Evolutionary conservation across 2,888 invertebrate genomes (phyloP), one percentile per base, ranked within the genome.

Genomic region (Sacculina carcini): DNA sequence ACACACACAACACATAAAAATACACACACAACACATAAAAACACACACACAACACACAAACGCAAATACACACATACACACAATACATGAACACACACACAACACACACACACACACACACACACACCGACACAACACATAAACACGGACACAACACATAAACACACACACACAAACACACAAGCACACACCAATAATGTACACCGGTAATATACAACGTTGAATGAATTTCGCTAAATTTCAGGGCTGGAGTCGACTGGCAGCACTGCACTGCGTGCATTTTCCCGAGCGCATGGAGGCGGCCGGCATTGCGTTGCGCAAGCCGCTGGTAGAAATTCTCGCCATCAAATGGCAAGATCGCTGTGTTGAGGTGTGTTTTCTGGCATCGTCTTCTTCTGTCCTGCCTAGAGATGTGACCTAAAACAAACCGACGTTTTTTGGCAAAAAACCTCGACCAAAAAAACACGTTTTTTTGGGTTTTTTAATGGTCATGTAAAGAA

Each of bases 321-420:
- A 90, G 63, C 75, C 87, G n/a, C 85, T 87, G 66, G 86, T 98
- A 5, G 96, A 98, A 67, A 85, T 92, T 78, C 73, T 98, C 71
- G 96, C 94, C 1, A 77, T 92, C 19, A 73, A 92, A 55, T 98
- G 98, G 98, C 96, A 98, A 65, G 96, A 98, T 68, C 84, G 92
- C 60, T 98, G 96, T 65, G 73, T 96, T 5, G 96, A 98, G 70
- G 89, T 90, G 46, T 52, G 36, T 31, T 14, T 10, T 48, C 5
- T 40, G 10, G 19, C 12, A 2, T 2, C 14, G 2, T 16, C 12
- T 42, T 16, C 3, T 16, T 2, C 19, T 42, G 3, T 12, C 19
- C 16, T 10, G 12, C n/a, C 34, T 34, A 10, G 10, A n/a, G 10
- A 34, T n/a, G n/a, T n/a, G n/a, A n/a, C n/a, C n/a, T n/a, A n/a